These are phyloP conservation scores for Vandiemenella viatica DNA, from an alignment of 2,888 invertebrate species.

Conservation along the genomic window DNA sequence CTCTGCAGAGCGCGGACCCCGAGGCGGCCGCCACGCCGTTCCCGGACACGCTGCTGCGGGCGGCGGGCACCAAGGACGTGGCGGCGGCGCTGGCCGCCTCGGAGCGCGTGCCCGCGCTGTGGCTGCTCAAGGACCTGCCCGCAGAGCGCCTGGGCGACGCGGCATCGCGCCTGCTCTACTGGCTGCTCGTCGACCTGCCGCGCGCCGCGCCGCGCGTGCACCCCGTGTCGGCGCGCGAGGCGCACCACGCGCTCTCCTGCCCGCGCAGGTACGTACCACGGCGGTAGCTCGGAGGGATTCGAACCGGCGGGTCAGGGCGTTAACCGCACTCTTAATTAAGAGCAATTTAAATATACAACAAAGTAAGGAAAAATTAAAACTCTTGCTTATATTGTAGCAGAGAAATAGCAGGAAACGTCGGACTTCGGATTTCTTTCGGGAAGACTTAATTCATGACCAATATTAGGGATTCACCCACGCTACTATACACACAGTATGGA, in stretches of 20 bases:
- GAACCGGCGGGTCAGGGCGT: too few relatives aligned
- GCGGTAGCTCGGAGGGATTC: too few relatives aligned
- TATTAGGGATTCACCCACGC: too few relatives aligned
- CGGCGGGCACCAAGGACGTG: background rate
- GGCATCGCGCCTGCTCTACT: background rate
- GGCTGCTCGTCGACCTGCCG: background rate
- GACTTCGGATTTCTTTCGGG: too few relatives aligned
- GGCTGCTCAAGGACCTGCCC: background rate
- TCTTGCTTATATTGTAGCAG: too few relatives aligned
- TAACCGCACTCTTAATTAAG: too few relatives aligned
- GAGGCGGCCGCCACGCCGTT: background rate
- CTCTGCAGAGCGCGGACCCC: background rate
- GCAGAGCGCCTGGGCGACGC: background rate
- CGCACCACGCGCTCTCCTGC: background rate
- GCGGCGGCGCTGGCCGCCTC: background rate
- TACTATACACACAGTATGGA: too few relatives aligned
- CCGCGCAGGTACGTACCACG: too few relatives aligned
- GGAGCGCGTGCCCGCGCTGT: background rate
- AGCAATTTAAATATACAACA: too few relatives aligned
- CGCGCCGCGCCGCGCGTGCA: background rate
- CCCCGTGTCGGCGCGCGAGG: background rate
- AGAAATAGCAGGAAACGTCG: too few relatives aligned
- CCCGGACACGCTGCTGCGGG: background rate
- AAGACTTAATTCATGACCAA: too few relatives aligned
- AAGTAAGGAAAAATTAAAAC: too few relatives aligned